Conservation (phyloP, 1,140 invertebrate species). For the Panagrolaimus sp. region DNA sequence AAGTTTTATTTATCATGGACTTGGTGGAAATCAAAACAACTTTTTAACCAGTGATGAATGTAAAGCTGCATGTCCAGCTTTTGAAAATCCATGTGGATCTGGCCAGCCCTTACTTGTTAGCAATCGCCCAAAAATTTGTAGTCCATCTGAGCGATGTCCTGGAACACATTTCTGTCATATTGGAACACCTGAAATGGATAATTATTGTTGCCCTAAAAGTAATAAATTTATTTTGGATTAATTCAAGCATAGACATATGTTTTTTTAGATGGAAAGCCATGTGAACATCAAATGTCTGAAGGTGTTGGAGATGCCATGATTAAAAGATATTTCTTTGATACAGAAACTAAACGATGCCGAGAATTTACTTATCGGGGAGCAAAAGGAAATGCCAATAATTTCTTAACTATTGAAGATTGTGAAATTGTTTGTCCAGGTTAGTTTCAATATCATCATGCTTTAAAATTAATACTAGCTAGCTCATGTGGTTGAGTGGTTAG, state of each 20-base stretch:
- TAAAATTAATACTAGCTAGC: too few species aligned
- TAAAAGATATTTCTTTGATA: slow-evolving; percentile 51
- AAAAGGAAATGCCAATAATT: slow-evolving; percentile 55
- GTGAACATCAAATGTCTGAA: slow-evolving; percentile 37
- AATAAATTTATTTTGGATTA: slow-evolving; percentile 16
- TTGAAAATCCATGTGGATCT: slow-evolving; percentile 45
- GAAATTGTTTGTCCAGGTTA: slow-evolving; percentile 54
- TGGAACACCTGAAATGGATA: slow-evolving; percentile 24
- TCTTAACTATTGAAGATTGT: slow-evolving; percentile 48
- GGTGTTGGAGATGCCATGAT: slow-evolving; percentile 41
- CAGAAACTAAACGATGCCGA: slow-evolving; percentile 39
- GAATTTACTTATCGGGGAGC: slow-evolving; percentile 49
- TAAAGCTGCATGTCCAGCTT: slow-evolving; percentile 45
- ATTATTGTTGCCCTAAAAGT: slow-evolving; percentile 54
- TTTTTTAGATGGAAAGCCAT: slow-evolving; percentile 52
- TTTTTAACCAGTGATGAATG: slow-evolving; percentile 41
- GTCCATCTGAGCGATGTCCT: slow-evolving; percentile 27
- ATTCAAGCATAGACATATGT: slow-evolving; percentile 19
- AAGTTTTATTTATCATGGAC: slow-evolving; percentile 53
- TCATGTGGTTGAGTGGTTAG: too few species aligned
- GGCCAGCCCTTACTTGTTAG: slow-evolving; percentile 42
- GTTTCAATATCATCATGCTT: too few species aligned
- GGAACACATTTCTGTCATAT: slow-evolving; percentile 52
- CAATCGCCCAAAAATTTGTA: slow-evolving; percentile 39
- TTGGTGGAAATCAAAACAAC: slow-evolving; percentile 51